Conservation (phyloP, 2,888 invertebrate species). For the Caenorhabditis sp. region DNA sequence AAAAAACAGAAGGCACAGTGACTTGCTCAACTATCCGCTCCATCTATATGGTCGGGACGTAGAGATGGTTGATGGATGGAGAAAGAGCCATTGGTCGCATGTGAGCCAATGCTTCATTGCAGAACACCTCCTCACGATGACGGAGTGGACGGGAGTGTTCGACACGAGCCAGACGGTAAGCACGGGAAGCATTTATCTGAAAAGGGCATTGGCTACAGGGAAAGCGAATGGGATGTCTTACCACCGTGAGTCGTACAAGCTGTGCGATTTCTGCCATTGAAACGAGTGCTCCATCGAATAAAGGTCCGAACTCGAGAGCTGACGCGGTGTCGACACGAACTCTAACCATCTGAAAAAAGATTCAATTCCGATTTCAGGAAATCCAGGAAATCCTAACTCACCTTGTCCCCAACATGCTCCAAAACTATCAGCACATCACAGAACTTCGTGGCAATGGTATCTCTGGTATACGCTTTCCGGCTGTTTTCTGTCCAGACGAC, state of each 20-base stretch:
- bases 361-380: background rate
- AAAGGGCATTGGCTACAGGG: background rate
- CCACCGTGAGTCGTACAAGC: conserved; percentile 92
- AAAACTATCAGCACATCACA: conserved; percentile 98
- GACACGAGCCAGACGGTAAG: conserved; percentile 72
- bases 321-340: conserved; percentile 78
- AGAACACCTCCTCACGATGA: conserved; percentile 80
- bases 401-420: conserved; percentile 86
- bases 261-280: conserved; percentile 89
- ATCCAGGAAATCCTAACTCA: conserved; percentile 1
- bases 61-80: conserved; percentile 70
- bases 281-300: conserved; percentile 94
- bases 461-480: conserved; percentile 93
- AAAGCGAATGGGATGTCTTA: conserved; percentile 82
- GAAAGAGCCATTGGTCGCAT: conserved; percentile 72
- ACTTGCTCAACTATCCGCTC: too few relatives aligned
- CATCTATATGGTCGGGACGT: conserved; percentile 65
- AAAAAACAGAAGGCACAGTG: background rate
- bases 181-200: conserved; percentile 71
- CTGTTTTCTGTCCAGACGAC: conserved; percentile 99
- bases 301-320: conserved; percentile 89
- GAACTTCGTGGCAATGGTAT: conserved; percentile 98
- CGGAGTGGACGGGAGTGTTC: conserved; percentile 71
- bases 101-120: conserved; percentile 71
- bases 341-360: conserved; percentile 69